phyloP scores from a whole-genome alignment of 2,797 vertebrate genomes.

The Sphaeramia orbicularis region DNA sequence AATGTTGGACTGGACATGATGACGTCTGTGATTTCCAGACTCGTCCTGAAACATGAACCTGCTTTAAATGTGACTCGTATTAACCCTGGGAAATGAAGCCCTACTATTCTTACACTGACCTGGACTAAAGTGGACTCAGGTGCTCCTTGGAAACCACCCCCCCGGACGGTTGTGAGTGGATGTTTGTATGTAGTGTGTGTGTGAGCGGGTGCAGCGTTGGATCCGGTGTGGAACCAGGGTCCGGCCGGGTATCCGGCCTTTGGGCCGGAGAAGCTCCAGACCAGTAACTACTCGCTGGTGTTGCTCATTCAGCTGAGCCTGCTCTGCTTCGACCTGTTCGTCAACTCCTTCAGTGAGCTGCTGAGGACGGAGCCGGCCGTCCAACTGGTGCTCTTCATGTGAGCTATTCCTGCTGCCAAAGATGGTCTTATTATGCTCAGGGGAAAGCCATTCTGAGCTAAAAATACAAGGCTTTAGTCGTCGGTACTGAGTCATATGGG shows the following conservation, averaged over 20 bases:
- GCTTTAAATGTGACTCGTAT: conserved; percentile 22
- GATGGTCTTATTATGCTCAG: not conserved
- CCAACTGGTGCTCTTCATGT: conserved; percentile 96
- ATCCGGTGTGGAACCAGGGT: conserved; percentile 77
- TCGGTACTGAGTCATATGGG: conserved; percentile 5
- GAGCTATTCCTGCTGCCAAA: conserved; percentile 61
- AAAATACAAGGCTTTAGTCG: not conserved
- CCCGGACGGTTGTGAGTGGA: conserved; percentile 33
- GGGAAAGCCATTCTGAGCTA: conserved; percentile 9
- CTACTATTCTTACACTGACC: conserved; percentile 2
- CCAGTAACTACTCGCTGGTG: conserved; percentile 93
- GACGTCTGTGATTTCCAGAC: conserved; percentile 22
- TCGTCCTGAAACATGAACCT: conserved; percentile 18
- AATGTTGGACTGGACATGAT: conserved; percentile 42
- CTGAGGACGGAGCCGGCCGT: conserved; percentile 87
- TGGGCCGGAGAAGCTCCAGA: conserved; percentile 87
- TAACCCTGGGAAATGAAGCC: conserved; percentile 30
- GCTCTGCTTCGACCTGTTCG: conserved; percentile 91
- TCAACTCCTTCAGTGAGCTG: conserved; percentile 95
- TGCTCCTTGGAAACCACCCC: not conserved
- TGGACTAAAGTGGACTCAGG: conserved; percentile 6
- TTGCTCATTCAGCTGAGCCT: conserved; percentile 92
- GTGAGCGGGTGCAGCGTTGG: conserved; percentile 74
- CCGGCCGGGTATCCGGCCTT: conserved; percentile 74
- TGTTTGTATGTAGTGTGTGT: conserved; percentile 65